These are phyloP conservation scores for Lymantria monacha DNA, from an alignment of 2,888 invertebrate species.

Conservation along the genomic window DNA sequence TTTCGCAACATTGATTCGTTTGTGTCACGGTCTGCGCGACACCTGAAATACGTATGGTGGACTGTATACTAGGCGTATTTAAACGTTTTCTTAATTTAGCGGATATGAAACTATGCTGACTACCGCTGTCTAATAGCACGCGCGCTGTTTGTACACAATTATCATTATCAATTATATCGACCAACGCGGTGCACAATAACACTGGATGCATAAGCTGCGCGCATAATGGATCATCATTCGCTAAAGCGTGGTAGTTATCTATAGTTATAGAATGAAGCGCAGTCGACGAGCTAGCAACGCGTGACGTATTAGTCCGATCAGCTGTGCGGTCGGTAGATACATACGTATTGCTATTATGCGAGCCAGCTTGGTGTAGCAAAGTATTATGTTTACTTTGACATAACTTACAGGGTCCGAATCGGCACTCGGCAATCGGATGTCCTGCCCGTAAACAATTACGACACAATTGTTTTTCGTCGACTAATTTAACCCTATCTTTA, in stretches of 20 bases:
- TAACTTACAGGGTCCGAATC: slow-evolving; percentile 9
- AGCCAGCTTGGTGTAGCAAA: not conserved
- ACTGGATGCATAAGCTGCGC: slow-evolving; percentile 4
- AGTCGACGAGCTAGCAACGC: not conserved
- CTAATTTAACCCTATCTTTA: slow-evolving; percentile 4
- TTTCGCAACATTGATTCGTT: too few species aligned
- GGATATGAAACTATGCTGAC: slow-evolving; percentile 23
- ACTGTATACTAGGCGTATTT: too few species aligned
- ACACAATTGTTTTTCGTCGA: slow-evolving; percentile 6
- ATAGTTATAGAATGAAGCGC: not conserved
- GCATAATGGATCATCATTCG: not conserved
- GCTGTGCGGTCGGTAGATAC: not conserved
- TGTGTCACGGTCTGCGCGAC: too few species aligned
- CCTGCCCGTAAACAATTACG: slow-evolving; percentile 8
- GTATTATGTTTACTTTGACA: slow-evolving; percentile 11
- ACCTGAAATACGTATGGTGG: too few species aligned
- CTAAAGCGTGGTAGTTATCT: not conserved
- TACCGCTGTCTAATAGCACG: slow-evolving; percentile 23
- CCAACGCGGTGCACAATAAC: slow-evolving; percentile 26
- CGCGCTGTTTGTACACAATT: slow-evolving; percentile 17
- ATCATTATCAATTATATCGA: slow-evolving; percentile 13
- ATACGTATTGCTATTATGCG: not conserved
- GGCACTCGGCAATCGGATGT: slow-evolving; percentile 5
- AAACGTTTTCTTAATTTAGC: too few species aligned
- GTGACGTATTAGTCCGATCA: not conserved